Percentiles rank a stretch among this genome's conserved stretches.
phyloP scores from a whole-genome alignment of 1,140 invertebrate genomes.

The Neodiprion pinetum region DNA sequence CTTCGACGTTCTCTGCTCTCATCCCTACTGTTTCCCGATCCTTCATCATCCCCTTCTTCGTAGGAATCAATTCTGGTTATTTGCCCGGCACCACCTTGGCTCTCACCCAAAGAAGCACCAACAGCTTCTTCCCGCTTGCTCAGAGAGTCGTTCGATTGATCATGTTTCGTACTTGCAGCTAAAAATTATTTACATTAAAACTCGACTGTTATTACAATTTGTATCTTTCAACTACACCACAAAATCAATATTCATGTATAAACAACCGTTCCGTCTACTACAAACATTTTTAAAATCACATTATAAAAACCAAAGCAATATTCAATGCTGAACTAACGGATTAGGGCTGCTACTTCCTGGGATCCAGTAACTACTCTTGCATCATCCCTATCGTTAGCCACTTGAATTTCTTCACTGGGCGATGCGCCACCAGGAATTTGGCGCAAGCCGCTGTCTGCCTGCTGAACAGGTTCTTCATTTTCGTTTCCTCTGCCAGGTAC shows the following conservation, averaged over 20 bases:
- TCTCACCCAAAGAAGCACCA: conserved; percentile 52
- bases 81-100: conserved; percentile 36
- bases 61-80: conserved; percentile 54
- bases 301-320: neutral
- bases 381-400: conserved; percentile 42
- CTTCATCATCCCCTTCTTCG: conserved; percentile 56
- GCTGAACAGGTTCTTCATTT: conserved; percentile 39
- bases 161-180: conserved; percentile 42
- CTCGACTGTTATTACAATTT: neutral
- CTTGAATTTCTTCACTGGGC: conserved; percentile 42
- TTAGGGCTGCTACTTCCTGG: conserved; percentile 42
- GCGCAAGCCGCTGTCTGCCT: conserved; percentile 40
- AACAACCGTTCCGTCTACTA: too few relatives aligned
- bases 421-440: conserved; percentile 56
- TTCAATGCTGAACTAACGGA: conserved; percentile 36
- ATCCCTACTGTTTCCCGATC: conserved; percentile 53
- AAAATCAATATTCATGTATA: neutral
- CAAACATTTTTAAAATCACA: too few relatives aligned
- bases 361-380: conserved; percentile 57
- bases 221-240: neutral
- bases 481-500: conserved; percentile 54
- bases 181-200: conserved; percentile 21
- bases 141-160: conserved; percentile 44
- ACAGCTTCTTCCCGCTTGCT: conserved; percentile 58
- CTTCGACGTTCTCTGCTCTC: conserved; percentile 54